Conservation (phyloP, 2,888 invertebrate genomes). For the Bellardia bayeri region DNA sequence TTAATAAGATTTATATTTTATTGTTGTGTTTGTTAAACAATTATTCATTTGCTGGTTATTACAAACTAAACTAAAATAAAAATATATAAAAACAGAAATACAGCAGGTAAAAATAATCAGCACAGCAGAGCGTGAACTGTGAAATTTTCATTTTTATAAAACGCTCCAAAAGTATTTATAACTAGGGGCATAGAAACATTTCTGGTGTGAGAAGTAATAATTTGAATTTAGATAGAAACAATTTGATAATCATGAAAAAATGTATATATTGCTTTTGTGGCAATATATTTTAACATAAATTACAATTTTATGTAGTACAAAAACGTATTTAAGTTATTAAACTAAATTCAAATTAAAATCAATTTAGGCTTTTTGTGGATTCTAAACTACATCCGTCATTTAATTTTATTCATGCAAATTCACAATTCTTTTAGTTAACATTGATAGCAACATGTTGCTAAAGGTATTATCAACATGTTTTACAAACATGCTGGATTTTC, state of each 20-base stretch:
- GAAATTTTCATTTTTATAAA: slow-evolving; percentile 58
- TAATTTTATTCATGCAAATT: neutral
- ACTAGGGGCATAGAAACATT: too few relatives aligned
- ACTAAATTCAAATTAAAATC: slow-evolving; percentile 19
- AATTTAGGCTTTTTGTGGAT: neutral
- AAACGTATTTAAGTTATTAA: neutral
- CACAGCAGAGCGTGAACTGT: slow-evolving; percentile 69
- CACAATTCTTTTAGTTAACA: neutral
- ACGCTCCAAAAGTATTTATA: neutral
- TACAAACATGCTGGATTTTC: too few relatives aligned
- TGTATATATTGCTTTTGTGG: neutral
- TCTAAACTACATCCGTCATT: slow-evolving; percentile 24
- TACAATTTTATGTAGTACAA: neutral
- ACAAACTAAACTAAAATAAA: neutral
- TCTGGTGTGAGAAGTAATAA: too few relatives aligned
- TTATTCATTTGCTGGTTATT: slow-evolving; percentile 46
- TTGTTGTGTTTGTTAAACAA: slow-evolving; percentile 25
- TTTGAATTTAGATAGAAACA: neutral
- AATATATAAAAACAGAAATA: neutral
- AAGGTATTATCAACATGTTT: neutral
- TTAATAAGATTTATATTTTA: slow-evolving; percentile 26
- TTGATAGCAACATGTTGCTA: slow-evolving; percentile 8
- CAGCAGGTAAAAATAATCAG: slow-evolving; percentile 8
- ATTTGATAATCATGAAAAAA: neutral
- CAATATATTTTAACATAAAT: neutral